These are phyloP conservation scores for Apis mellifera DNA, from an alignment of 1,140 invertebrate genomes.

Conservation along the genomic window DNA sequence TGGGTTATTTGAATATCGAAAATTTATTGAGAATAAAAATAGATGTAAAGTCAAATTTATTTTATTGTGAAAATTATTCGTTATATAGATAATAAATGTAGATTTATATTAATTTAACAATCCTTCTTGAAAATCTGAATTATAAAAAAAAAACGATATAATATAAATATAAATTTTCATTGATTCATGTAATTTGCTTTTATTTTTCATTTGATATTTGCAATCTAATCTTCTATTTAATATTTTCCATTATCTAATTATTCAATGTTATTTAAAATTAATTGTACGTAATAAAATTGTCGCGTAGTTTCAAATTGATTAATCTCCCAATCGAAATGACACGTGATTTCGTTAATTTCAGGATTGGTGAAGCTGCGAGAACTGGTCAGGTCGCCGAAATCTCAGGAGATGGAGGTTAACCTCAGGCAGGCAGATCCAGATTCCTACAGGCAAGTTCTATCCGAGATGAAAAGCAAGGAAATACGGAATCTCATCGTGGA, in stretches of 20 bases:
- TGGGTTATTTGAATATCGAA: too few relatives aligned
- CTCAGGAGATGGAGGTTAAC: conserved; percentile 82
- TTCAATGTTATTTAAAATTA: background rate
- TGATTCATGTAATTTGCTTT: too few relatives aligned
- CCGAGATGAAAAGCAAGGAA: conserved; percentile 84
- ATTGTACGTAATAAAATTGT: background rate
- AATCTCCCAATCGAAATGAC: conserved; percentile 14
- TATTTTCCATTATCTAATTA: background rate
- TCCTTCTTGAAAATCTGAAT: too few relatives aligned
- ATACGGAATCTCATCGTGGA: conserved; percentile 85
- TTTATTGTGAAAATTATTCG: too few relatives aligned
- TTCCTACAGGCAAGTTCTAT: conserved; percentile 83
- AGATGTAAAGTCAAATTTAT: background rate
- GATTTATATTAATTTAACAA: too few relatives aligned
- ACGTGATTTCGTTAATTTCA: conserved; percentile 66
- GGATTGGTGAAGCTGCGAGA: conserved; percentile 84
- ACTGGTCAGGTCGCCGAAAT: conserved; percentile 78
- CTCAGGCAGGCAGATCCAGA: conserved; percentile 83
- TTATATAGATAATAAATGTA: too few relatives aligned
- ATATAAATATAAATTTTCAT: too few relatives aligned
- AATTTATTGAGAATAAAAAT: too few relatives aligned
- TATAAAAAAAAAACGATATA: too few relatives aligned
- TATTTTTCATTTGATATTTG: too few relatives aligned
- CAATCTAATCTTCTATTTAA: too few relatives aligned
- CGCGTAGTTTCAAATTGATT: background rate